A percentile compares a stretch with the other conserved stretches of the same genome.
Evolutionary conservation across 1,140 invertebrate genomes (phyloP).

Genomic region (Drusus annulatus): DNA sequence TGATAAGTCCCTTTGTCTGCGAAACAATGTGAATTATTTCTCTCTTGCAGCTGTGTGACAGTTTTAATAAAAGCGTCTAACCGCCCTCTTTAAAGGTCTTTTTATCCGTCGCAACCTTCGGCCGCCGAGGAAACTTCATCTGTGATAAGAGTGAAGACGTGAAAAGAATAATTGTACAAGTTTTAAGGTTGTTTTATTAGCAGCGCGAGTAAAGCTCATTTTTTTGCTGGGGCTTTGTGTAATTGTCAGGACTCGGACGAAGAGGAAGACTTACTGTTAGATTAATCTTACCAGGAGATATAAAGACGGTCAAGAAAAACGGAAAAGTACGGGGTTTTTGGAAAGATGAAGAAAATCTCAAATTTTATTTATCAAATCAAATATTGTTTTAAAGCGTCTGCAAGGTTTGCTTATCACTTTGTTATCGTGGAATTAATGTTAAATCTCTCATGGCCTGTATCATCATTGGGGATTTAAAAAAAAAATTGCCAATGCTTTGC

Average conservation of each 20-base stretch:
- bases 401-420: too few relatives aligned
- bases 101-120: background rate
- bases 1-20: too few relatives aligned
- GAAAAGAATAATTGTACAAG: slow-evolving; percentile 30
- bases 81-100: background rate
- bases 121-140: slow-evolving; percentile 24
- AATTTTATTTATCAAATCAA: too few relatives aligned
- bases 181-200: slow-evolving; percentile 20
- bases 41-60: background rate
- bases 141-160: slow-evolving; percentile 24
- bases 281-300: background rate
- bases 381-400: too few relatives aligned
- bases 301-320: background rate
- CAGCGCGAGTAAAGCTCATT: background rate
- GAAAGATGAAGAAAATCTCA: too few relatives aligned
- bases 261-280: background rate
- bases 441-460: too few relatives aligned
- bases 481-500: too few relatives aligned
- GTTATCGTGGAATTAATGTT: too few relatives aligned
- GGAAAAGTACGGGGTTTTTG: too few relatives aligned
- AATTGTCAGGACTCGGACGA: background rate
- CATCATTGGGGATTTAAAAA: too few relatives aligned
- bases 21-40: too few relatives aligned
- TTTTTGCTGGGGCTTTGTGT: background rate
- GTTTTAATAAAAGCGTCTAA: background rate